These are phyloP conservation scores for Eupithecia abbreviata DNA, from an alignment of 2,888 invertebrate species.

Conservation along the genomic window DNA sequence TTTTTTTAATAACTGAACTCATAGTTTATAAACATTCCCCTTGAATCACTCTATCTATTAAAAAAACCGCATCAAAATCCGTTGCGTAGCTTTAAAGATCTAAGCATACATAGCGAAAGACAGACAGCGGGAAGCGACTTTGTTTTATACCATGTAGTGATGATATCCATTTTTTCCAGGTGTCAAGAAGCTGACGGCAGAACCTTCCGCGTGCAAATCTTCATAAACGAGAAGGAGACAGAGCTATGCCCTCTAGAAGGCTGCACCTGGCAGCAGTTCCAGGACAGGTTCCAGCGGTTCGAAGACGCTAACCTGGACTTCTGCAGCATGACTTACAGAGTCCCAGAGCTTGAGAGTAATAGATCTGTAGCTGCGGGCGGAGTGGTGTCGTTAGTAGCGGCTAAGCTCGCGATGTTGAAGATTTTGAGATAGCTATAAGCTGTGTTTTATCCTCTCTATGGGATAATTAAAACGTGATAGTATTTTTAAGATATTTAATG, in stretches of 20 bases:
- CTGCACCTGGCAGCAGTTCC: conserved; percentile 69
- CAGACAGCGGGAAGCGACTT: no score
- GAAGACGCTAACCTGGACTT: conserved; percentile 58
- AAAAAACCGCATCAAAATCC: no score
- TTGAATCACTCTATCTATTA: no score
- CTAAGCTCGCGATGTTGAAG: conserved; percentile 28
- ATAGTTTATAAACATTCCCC: no score
- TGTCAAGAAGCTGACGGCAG: conserved; percentile 55
- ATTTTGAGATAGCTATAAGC: background rate
- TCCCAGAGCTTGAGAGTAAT: conserved; percentile 34
- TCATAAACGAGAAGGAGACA: conserved; percentile 65
- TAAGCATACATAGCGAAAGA: no score
- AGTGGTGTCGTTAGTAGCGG: conserved; percentile 20
- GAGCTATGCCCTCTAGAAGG: conserved; percentile 65
- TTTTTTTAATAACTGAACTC: background rate
- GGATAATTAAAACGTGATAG: background rate
- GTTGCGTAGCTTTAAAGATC: no score
- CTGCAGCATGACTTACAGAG: conserved; percentile 55
- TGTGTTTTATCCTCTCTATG: background rate
- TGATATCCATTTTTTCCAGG: conserved; percentile 50
- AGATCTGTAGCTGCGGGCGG: conserved; percentile 22
- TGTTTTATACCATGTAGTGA: no score
- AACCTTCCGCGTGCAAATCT: conserved; percentile 62
- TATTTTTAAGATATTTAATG: conserved; percentile 1
- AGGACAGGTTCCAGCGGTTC: conserved; percentile 59